Evolutionary conservation across 2,888 invertebrate species (phyloP), one percentile per base, ranked within the genome.

Genomic region (Brachynemurus nebulosus): DNA sequence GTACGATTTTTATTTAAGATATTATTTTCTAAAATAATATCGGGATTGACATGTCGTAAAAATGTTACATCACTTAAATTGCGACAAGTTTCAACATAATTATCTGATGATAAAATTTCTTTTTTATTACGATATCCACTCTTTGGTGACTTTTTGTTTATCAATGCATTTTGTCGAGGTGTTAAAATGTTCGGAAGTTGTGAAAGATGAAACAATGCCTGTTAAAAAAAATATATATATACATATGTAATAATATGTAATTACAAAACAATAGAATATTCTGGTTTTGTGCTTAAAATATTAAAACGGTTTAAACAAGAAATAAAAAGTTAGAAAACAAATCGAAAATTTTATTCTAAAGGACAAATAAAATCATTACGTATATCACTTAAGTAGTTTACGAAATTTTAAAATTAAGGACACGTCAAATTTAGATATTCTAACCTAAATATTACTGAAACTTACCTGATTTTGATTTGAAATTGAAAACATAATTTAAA

Each of bases 401-500:
- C n/a, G n/a, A n/a, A n/a, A n/a, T n/a, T n/a, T n/a, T n/a, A n/a
- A n/a, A n/a, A n/a, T n/a, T n/a, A n/a, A n/a, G n/a, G n/a, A n/a
- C n/a, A n/a, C n/a, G n/a, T n/a, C n/a, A n/a, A n/a, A n/a, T n/a
- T n/a, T n/a, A n/a, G n/a, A n/a, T n/a, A n/a, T n/a, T n/a, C n/a
- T n/a, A n/a, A n/a, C n/a, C n/a, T n/a, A n/a, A n/a, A n/a, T n/a
- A n/a, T n/a, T n/a, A n/a, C n/a, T 9, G 33, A 20, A 39, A 48
- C 55, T 58, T 55, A 67, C 68, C 64, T 68, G 68, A 57, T 68
- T 68, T 57, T 67, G 67, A 56, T 64, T 66, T 57, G 67, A 67
- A 48, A 67, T 53, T 49, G 67, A 61, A 58, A 67, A 68, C 68
- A 68, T 68, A 45, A 50, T 47, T 42, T 42, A 38, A 18, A 19